Percentiles rank a stretch among this genome's conserved stretches.
phyloP scores from a whole-genome alignment of 2,797 vertebrate species.

The Anolis apletophallus region DNA sequence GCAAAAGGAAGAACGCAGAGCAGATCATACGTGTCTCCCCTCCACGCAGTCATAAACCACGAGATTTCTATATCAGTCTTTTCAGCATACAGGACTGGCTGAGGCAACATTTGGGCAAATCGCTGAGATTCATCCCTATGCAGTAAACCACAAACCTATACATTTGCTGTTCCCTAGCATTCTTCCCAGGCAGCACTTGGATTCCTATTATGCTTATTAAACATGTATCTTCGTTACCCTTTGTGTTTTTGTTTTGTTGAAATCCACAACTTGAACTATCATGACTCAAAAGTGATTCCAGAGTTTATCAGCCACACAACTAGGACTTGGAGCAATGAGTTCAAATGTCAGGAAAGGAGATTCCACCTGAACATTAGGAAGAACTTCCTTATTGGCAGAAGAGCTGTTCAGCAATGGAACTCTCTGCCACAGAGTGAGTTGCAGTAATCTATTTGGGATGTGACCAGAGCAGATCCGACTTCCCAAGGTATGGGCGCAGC shows the following conservation, averaged over 20 bases:
- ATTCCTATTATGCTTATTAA: background rate
- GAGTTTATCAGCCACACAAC: too few relatives aligned
- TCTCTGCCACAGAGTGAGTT: too few relatives aligned
- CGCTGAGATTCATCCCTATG: conserved; percentile 60
- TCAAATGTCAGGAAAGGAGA: too few relatives aligned
- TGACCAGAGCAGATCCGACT: too few relatives aligned
- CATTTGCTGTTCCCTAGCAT: background rate
- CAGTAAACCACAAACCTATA: background rate
- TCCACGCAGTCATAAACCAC: background rate
- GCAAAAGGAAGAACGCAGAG: background rate
- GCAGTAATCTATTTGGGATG: too few relatives aligned
- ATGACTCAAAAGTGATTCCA: background rate
- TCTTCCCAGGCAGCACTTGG: background rate
- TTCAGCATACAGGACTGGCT: conserved; percentile 71
- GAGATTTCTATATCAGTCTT: conserved; percentile 71
- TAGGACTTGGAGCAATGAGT: too few relatives aligned
- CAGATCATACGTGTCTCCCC: conserved; percentile 1
- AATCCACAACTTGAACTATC: background rate
- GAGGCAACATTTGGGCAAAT: conserved; percentile 55
- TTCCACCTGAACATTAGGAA: too few relatives aligned
- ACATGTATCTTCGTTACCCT: background rate
- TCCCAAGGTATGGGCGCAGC: too few relatives aligned
- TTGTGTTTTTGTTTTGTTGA: background rate
- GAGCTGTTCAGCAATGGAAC: too few relatives aligned
- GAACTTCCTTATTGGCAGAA: too few relatives aligned